phyloP scores from a whole-genome alignment of 2,888 invertebrate species.

The Andrena camellia region DNA sequence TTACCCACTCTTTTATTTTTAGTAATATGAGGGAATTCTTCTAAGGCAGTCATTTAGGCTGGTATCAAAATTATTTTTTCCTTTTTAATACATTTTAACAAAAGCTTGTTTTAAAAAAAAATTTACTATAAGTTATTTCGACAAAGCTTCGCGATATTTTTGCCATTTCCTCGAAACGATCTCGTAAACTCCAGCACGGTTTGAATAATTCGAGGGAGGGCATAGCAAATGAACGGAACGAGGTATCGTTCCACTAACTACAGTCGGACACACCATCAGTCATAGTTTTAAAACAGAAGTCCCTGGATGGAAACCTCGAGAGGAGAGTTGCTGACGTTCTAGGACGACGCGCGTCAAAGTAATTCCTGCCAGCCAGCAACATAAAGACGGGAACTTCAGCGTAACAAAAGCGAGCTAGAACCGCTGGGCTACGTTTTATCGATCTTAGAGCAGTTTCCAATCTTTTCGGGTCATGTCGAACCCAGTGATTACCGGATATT shows the following conservation, averaged over 20 bases:
- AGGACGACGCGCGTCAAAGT: constrained; percentile 57
- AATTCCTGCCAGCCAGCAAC: constrained; percentile 44
- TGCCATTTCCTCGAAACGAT: constrained; percentile 23
- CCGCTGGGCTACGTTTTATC: constrained; percentile 45
- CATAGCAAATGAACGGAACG: constrained; percentile 12
- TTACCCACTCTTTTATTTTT: too few relatives aligned
- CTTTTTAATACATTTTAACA: too few relatives aligned
- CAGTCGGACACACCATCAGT: constrained; percentile 53
- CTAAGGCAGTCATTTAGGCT: too few relatives aligned
- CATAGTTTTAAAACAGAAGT: constrained; percentile 60
- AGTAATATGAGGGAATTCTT: too few relatives aligned
- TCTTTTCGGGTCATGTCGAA: constrained; percentile 53
- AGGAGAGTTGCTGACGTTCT: constrained; percentile 36
- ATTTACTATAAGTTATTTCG: not conserved
- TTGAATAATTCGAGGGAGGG: constrained; percentile 38
- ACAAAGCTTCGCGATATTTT: constrained; percentile 22
- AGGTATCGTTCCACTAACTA: constrained; percentile 13
- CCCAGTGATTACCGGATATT: constrained; percentile 58
- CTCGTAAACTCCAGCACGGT: constrained; percentile 17
- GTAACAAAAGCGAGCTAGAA: constrained; percentile 44
- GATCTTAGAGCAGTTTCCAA: constrained; percentile 41
- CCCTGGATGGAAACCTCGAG: constrained; percentile 54
- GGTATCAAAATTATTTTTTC: too few relatives aligned
- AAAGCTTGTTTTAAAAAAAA: too few relatives aligned
- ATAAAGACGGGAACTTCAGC: constrained; percentile 28